Evolutionary conservation across 1,140 invertebrate genomes (phyloP), one percentile per base, ranked within the genome.

Genomic region (Brachionus paranguensis): DNA sequence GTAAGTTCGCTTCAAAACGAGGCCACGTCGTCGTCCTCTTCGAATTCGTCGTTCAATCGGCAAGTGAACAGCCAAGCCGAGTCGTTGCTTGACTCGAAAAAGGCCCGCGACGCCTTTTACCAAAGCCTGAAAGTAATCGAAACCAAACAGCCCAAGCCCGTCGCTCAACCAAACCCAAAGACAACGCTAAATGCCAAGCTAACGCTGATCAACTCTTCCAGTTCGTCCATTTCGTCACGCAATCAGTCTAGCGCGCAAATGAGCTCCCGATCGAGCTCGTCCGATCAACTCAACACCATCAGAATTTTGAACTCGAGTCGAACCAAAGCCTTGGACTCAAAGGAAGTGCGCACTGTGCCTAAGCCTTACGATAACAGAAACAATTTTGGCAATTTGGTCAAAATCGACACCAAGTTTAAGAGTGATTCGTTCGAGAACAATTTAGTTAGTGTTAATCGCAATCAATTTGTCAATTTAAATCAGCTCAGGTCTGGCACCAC

Each of bases 71-170:
- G 1, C 2, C 6, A 43, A 64, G 33, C 27, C 20, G 50, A 60
- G n/a, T 60, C 41, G 10, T 11, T 78, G 74, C 50, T 78, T 2
- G 78, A 81, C 12, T 81, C 78, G 20, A 60, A 68, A 43, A 60
- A 68, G 20, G 78, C 78, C 2, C 53, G 78, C 37, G 64, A 81
- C 8, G 78, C 78, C 4, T 81, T 81, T 37, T 64, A 45, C 27
- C 11, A 81, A 81, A 43, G 64, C 4, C n/a, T 81, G 3, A 81
- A 64, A 47, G 60, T 29, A 41, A 68, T 64, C 12, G 78, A 81
- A 41, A 64, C 27, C 7, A 60, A 81, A 6, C 33, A 33, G 0
- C 33, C n/a, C 7, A 17, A 45, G 17, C 5, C 4, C 6, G 33
- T 37, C 1, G 33, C 33, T 7, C 33, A 37, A 37, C 33, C 33